Conservation (phyloP, 2,888 invertebrate genomes). For the Tridacna gigas region DNA sequence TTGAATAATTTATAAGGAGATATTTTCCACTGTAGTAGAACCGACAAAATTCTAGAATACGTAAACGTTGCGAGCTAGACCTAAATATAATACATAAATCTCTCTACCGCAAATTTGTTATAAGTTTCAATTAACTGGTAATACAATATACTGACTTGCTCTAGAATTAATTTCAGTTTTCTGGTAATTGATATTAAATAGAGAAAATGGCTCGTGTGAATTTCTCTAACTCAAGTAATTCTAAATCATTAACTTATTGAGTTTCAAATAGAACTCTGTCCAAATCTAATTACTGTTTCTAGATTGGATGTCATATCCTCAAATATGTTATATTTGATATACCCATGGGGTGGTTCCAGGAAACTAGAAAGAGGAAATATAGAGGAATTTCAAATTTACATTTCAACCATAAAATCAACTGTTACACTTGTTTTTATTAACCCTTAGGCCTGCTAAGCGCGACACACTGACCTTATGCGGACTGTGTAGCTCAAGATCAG, state of each 20-base stretch:
- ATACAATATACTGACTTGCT: constrained; percentile 42
- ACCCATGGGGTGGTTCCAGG: constrained; percentile 20
- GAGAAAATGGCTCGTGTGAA: constrained; percentile 35
- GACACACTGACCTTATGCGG: too few species aligned
- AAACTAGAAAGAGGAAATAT: constrained; percentile 10
- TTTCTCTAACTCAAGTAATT: constrained; percentile 26
- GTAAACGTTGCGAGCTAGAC: neutral
- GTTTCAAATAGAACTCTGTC: constrained; percentile 29
- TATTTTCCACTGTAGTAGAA: too few species aligned
- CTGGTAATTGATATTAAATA: constrained; percentile 55
- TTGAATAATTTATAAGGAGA: too few species aligned
- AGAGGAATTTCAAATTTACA: constrained; percentile 14
- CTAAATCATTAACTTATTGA: constrained; percentile 50
- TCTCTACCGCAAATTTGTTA: constrained; percentile 34
- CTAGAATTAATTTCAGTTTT: constrained; percentile 44
- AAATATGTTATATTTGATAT: constrained; percentile 43
- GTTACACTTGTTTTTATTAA: constrained; percentile 29
- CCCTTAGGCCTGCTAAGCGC: too few species aligned
- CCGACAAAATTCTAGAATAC: too few species aligned
- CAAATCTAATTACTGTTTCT: constrained; percentile 46
- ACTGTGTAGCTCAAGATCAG: too few species aligned
- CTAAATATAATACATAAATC: constrained; percentile 36
- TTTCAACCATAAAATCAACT: neutral
- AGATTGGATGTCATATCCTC: constrained; percentile 40
- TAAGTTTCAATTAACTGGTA: constrained; percentile 49